Percentiles rank a stretch among this genome's conserved stretches.
phyloP scores from a whole-genome alignment of 2,113 vertebrate genomes.

The Megaptera novaeangliae region DNA sequence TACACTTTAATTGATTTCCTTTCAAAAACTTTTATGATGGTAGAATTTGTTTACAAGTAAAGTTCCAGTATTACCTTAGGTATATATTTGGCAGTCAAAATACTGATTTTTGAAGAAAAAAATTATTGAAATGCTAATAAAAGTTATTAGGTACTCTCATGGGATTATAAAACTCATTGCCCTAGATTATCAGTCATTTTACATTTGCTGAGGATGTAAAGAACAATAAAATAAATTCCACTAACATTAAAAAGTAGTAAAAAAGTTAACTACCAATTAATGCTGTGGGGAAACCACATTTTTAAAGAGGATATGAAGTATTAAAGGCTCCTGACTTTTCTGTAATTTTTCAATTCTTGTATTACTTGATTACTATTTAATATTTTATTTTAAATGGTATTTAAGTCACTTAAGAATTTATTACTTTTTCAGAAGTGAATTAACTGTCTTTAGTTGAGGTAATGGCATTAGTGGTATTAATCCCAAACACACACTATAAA shows the following conservation, averaged over 20 bases:
- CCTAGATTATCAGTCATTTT: not conserved
- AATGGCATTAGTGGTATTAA: not conserved
- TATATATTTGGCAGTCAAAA: not conserved
- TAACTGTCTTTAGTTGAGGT: not conserved
- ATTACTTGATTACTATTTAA: not conserved
- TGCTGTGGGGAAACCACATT: not conserved
- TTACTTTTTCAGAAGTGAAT: constrained; percentile 33
- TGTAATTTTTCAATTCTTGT: not conserved
- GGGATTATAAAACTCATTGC: not conserved
- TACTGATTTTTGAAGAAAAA: not conserved
- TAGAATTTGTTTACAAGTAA: not conserved
- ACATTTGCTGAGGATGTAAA: not conserved
- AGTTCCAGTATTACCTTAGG: not conserved
- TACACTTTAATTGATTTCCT: not conserved
- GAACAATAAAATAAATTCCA: not conserved
- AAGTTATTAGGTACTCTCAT: not conserved
- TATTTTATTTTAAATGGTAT: not conserved
- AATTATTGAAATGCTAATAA: not conserved
- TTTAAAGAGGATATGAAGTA: not conserved
- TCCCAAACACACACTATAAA: not conserved
- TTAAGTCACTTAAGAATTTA: not conserved
- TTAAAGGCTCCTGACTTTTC: not conserved
- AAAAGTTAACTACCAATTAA: not conserved
- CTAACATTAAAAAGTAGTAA: not conserved
- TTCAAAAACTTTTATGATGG: not conserved